A percentile compares a stretch with the other conserved stretches of the same genome.
phyloP scores from a whole-genome alignment of 2,888 invertebrate genomes.

The Hybos culiciformis region DNA sequence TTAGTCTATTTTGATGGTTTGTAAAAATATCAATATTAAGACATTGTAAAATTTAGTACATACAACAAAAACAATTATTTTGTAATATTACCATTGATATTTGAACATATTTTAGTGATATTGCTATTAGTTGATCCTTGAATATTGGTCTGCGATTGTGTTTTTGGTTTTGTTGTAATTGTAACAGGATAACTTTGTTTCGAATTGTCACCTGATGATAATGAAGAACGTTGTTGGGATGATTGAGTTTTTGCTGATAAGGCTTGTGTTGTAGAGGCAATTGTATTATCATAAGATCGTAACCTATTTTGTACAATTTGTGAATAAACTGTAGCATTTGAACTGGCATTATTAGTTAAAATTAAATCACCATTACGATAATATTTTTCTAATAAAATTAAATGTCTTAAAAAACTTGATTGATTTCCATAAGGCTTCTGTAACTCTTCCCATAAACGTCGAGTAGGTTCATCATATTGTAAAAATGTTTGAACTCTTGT shows the following conservation, averaged over 20 bases:
- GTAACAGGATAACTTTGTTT: conserved; percentile 5
- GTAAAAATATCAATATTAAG: too few species aligned
- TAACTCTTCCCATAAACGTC: conserved; percentile 63
- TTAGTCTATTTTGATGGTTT: too few species aligned
- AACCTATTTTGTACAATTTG: conserved; percentile 67
- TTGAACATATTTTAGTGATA: conserved; percentile 1
- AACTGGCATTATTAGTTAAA: conserved; percentile 55
- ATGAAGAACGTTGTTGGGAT: conserved; percentile 13
- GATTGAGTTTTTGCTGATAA: background rate
- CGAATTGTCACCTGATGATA: conserved; percentile 17
- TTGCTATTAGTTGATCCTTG: conserved; percentile 10
- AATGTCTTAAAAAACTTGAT: conserved; percentile 68
- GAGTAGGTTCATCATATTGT: conserved; percentile 72
- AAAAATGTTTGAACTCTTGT: conserved; percentile 65
- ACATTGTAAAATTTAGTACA: too few species aligned
- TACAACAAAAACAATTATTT: conserved; percentile 14
- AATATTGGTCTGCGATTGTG: conserved; percentile 3
- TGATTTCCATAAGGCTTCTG: conserved; percentile 80
- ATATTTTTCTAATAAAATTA: conserved; percentile 70
- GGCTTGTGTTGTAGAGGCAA: conserved; percentile 27
- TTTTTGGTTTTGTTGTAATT: conserved; percentile 10
- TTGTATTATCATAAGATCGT: conserved; percentile 56
- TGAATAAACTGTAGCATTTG: conserved; percentile 62
- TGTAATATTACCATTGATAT: conserved; percentile 12
- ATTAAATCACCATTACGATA: conserved; percentile 67